Base-by-base conservation (phyloP, 2,113 vertebrate genomes). In the Hippotragus niger region DNA sequence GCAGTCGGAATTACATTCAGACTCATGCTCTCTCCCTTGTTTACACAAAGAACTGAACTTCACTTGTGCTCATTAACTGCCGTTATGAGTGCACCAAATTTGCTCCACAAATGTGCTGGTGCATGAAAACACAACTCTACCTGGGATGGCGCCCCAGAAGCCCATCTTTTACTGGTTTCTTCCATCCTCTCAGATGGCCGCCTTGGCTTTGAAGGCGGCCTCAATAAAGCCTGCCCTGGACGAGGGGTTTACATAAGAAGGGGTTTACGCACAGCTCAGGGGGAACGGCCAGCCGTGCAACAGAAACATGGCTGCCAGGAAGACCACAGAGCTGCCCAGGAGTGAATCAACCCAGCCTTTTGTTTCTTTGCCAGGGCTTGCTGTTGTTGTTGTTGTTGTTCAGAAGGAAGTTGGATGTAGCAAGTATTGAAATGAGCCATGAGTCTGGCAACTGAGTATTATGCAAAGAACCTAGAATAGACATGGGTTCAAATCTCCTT, bases 251-350 rank as follows among this genome's bases (percentile, higher is more conserved):
- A 97, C 83, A 3, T 0, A 98, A 98, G 95, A 95, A 97, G 31
- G 96, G 95, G 98, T 98, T 98, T 97, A 74, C 3, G 94, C 94
- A 99, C 98, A 71, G 99, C 98, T 0, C 98, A 98, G 33, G 98
- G 98, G 91, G 91, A 98, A 91, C 97, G 99, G 98, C 97, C 98
- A 98, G 97, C 99, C 98, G 98, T 99, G 98, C 94, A 93, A 97
- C 95, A 97, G 98, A 90, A 98, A 96, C 29, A 53, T 1, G 52
- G 62, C 43, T 25, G 87, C 40, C 43, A 0, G 4, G 6, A 67
- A 55, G 90, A 43, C 81, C 92, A 27, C n/a, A 43, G 67, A 58
- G 47, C 43, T 1, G 1, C 50, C 16, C 0, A 10, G 50, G 45
- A 88, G 90, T 60, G 88, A 97, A 27, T 55, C 82, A 84, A 58